These are phyloP conservation scores for Phenacoccus solenopsis DNA, from an alignment of 1,140 invertebrate genomes.

Conservation along the genomic window DNA sequence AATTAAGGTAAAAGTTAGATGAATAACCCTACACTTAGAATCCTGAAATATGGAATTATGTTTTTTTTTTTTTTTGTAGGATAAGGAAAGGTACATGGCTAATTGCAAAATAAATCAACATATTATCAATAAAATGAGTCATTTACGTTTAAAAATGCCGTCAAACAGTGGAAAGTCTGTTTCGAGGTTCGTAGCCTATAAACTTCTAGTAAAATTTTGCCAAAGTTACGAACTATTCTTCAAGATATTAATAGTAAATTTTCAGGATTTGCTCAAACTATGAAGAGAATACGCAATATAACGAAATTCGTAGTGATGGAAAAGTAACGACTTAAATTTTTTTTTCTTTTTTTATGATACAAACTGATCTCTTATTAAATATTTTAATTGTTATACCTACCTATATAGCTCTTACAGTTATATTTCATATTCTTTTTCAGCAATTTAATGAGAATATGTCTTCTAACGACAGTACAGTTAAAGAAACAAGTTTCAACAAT, in stretches of 20 bases:
- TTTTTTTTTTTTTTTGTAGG: slow-evolving; percentile 20
- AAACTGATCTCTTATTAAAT: no score
- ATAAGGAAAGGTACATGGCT: slow-evolving; percentile 21
- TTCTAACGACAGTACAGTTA: not conserved
- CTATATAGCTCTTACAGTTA: no score
- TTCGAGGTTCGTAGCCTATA: not conserved
- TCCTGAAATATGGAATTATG: slow-evolving; percentile 26
- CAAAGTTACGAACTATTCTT: no score
- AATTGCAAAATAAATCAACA: not conserved
- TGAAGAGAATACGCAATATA: not conserved
- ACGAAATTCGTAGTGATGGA: not conserved
- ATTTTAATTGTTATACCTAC: no score
- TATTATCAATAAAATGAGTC: slow-evolving; percentile 4
- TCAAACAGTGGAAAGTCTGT: not conserved
- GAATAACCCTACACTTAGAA: not conserved
- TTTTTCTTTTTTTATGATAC: no score
- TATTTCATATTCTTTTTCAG: not conserved
- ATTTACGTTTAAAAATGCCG: not conserved
- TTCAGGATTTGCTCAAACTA: not conserved
- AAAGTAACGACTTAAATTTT: not conserved
- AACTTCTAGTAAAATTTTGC: no score
- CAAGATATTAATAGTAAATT: no score
- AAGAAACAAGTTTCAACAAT: not conserved
- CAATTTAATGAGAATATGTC: not conserved
- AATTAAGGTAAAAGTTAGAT: slow-evolving; percentile 35